Evolutionary conservation across 2,888 invertebrate genomes (phyloP).

Genomic region (Apamea anceps): DNA sequence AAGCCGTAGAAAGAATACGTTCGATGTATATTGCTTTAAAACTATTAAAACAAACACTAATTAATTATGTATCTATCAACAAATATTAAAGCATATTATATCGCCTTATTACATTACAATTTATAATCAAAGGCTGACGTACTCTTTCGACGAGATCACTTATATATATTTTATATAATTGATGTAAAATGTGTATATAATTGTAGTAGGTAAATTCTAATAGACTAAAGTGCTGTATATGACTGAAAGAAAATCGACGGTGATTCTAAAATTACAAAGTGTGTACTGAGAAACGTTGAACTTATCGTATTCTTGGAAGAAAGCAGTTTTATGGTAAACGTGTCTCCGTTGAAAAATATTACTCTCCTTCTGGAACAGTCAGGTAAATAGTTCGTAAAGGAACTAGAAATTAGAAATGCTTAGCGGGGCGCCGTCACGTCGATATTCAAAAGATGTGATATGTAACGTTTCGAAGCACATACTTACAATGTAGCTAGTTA

Average conservation of each 20-base stretch:
- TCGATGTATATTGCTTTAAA: conserved; percentile 53
- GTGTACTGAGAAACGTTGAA: conserved; percentile 40
- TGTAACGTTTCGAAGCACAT: conserved; percentile 44
- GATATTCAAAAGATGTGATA: conserved; percentile 9
- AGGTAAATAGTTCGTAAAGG: not conserved
- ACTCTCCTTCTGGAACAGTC: not conserved
- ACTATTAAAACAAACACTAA: conserved; percentile 19
- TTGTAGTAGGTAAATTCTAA: conserved; percentile 61
- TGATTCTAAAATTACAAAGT: conserved; percentile 76
- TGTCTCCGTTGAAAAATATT: not conserved
- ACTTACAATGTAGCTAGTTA: conserved; percentile 46
- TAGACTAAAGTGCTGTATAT: conserved; percentile 71
- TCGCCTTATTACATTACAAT: conserved; percentile 52
- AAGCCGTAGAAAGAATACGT: conserved; percentile 62
- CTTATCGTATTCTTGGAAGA: conserved; percentile 20
- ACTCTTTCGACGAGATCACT: conserved; percentile 64
- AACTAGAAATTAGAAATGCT: not conserved
- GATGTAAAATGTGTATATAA: conserved; percentile 66
- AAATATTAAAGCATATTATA: conserved; percentile 48
- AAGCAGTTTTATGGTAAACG: conserved; percentile 2
- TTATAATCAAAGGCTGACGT: conserved; percentile 62
- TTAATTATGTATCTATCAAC: conserved; percentile 26
- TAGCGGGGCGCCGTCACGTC: not conserved
- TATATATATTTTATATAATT: conserved; percentile 61
- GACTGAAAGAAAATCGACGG: conserved; percentile 81